Base-by-base conservation (phyloP, 2,113 vertebrate species). In the Mellivora capensis region DNA sequence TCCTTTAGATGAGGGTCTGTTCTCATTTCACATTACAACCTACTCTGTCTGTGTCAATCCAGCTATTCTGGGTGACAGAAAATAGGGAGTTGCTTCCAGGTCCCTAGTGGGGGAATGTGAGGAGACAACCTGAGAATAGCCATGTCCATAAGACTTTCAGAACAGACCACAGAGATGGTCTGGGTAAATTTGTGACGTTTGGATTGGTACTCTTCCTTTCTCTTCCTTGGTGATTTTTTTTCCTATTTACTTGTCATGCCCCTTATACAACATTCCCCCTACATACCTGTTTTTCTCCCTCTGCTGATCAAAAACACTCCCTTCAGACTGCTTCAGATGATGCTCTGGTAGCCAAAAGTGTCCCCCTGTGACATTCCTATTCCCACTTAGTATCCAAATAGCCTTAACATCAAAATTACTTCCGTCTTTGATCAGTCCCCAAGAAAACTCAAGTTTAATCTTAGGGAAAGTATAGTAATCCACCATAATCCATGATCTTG, bases 391-490 rank as follows among this genome's bases (percentile, higher is more conserved):
- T n/a, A 72, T 57, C 18, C 57, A 91, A 61, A 95, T n/a, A 69
- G 42, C 64, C 27, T 87, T 72, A 84, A 21, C 54, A 74, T 31
- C 52, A 71, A 93, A 72, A 39, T 69, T 85, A 49, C 69, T 82
- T 71, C 86, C 87, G 52, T 83, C 44, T 79, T 96, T 93, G 42
- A 62, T 93, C 61, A 96, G 71, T 89, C 49, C 71, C 74, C 34
- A 93, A 86, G 54, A 67, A 94, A 94, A 82, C 74, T 59, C 64
- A 89, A 83, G 44, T 93, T 95, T 95, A 91, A 71, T 85, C 42
- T 87, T 69, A 86, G 34, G n/a, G 74, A 92, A 71, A 57, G 21
- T 17, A 44, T 14, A 76, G 39, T 42, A 15, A 23, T 74, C 12
- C 23, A 3, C 23, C 6, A 27, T 17, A 42, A 29, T 44, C 42